Percentiles rank a stretch among this genome's conserved stretches.
Conservation (phyloP, 2,888 invertebrate genomes). For the Tetrapedia diversipes region DNA sequence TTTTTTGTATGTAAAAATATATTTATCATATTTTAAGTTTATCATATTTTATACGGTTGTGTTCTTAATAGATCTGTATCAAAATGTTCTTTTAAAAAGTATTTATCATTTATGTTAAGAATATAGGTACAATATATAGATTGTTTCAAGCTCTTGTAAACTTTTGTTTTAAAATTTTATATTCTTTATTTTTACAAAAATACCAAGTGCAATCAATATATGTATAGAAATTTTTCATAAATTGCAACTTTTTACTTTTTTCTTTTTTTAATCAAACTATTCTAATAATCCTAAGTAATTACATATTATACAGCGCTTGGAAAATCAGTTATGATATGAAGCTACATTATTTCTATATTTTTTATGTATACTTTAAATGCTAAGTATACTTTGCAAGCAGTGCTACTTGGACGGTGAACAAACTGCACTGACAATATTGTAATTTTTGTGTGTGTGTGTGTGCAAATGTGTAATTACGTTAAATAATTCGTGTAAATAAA, state of each 20-base stretch:
- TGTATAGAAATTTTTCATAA: constrained; percentile 9
- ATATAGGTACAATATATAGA: constrained; percentile 20
- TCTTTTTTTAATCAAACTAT: constrained; percentile 2
- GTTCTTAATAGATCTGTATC: constrained; percentile 28
- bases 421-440: constrained; percentile 58
- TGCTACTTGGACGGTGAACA: constrained; percentile 56
- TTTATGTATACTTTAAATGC: constrained; percentile 14
- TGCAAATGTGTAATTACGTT: constrained; percentile 61
- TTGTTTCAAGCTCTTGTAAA: background rate
- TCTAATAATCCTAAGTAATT: constrained; percentile 18
- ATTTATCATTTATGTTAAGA: constrained; percentile 33
- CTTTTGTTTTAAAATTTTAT: constrained; percentile 30
- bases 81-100: constrained; percentile 25
- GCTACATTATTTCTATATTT: constrained; percentile 20
- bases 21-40: constrained; percentile 34
- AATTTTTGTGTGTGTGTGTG: constrained; percentile 68
- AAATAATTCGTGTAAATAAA: constrained; percentile 71
- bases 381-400: constrained; percentile 39
- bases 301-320: constrained; percentile 23
- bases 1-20: constrained; percentile 11
- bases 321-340: constrained; percentile 12
- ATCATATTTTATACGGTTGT: constrained; percentile 26
- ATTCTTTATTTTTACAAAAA: constrained; percentile 23
- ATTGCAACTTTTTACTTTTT: constrained; percentile 14
- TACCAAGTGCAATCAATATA: constrained; percentile 25